phyloP scores from a whole-genome alignment of 2,113 vertebrate species.

The Cyprinodon tularosa region DNA sequence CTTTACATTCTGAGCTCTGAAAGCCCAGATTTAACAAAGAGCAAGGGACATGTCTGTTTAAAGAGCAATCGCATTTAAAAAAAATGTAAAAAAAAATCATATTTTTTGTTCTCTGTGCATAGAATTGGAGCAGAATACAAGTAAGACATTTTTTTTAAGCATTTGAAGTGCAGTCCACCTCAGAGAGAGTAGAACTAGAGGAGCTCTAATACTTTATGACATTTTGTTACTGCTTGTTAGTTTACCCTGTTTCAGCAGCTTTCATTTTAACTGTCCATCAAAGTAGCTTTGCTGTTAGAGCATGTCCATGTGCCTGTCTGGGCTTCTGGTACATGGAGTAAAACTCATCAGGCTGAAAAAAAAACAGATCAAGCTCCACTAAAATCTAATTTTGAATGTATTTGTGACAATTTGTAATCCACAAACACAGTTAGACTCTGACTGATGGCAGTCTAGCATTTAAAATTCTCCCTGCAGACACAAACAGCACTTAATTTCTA shows the following conservation, averaged over 20 bases:
- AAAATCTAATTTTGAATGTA: constrained; percentile 30
- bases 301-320: neutral
- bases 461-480: constrained; percentile 6
- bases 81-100: neutral
- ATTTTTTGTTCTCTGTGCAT: neutral
- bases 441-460: constrained; percentile 32
- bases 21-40: neutral
- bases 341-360: constrained; percentile 13
- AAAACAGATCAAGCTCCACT: constrained; percentile 14
- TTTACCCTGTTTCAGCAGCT: neutral
- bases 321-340: neutral
- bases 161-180: neutral
- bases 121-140: neutral
- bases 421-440: constrained; percentile 32
- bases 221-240: neutral
- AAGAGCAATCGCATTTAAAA: neutral
- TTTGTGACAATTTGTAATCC: constrained; percentile 23
- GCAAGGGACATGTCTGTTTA: neutral
- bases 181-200: neutral
- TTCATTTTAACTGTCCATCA: constrained; percentile 8
- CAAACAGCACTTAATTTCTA: constrained; percentile 11
- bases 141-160: neutral
- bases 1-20: neutral
- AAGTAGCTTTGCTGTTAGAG: neutral
- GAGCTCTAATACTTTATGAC: neutral